A percentile compares a stretch with the other conserved stretches of the same genome.
Conservation (phyloP, 2,888 invertebrate genomes). For the Sesamia inferens region DNA sequence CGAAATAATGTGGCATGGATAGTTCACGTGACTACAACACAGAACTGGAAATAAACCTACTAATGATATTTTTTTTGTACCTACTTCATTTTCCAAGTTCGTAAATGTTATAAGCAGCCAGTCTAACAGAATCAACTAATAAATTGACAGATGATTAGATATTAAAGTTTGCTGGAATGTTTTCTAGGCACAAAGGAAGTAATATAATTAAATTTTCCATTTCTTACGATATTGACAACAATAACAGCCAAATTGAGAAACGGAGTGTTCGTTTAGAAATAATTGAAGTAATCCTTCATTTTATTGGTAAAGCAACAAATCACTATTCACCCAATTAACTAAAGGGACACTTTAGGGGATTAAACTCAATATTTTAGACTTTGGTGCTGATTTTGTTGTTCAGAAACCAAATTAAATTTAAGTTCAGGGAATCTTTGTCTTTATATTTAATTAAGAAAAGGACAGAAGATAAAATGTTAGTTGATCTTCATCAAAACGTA, state of each 20-base stretch:
- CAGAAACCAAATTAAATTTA: too few relatives aligned
- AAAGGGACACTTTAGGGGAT: constrained; percentile 8
- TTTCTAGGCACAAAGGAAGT: too few relatives aligned
- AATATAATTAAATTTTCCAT: background rate
- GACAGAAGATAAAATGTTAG: too few relatives aligned
- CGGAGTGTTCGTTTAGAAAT: background rate
- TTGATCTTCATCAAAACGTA: constrained; percentile 15
- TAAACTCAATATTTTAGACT: constrained; percentile 8
- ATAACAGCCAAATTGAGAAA: background rate
- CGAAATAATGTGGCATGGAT: background rate
- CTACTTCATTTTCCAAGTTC: background rate
- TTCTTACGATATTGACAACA: too few relatives aligned
- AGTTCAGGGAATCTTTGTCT: too few relatives aligned
- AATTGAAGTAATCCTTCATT: constrained; percentile 2
- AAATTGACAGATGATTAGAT: constrained; percentile 1
- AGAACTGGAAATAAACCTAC: background rate
- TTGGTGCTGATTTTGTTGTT: too few relatives aligned
- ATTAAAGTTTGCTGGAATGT: background rate
- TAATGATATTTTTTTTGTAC: background rate
- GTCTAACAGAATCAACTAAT: background rate
- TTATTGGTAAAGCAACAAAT: background rate
- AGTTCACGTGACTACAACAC: background rate
- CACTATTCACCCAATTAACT: background rate
- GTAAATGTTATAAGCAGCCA: background rate
- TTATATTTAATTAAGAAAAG: too few relatives aligned